These are phyloP conservation scores for Philypnodon macrostomus DNA, from an alignment of 2,797 vertebrate species.

Conservation along the genomic window DNA sequence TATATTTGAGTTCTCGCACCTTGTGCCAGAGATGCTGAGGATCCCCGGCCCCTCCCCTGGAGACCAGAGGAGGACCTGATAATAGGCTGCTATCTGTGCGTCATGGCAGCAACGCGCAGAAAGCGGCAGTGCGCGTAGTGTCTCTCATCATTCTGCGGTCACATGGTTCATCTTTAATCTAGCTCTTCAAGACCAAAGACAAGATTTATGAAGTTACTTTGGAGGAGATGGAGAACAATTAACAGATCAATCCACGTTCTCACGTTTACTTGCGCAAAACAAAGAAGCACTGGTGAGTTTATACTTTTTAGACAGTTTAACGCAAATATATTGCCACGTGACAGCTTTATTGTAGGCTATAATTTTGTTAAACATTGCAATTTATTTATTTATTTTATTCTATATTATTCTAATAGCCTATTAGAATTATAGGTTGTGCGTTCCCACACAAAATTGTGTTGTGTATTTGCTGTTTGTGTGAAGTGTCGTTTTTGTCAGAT, in stretches of 20 bases:
- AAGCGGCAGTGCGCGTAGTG: constrained; percentile 28
- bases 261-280: background rate
- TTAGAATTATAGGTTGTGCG: too few relatives aligned
- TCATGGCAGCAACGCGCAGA: constrained; percentile 50
- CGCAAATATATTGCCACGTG: too few relatives aligned
- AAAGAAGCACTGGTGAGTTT: constrained; percentile 6
- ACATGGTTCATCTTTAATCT: constrained; percentile 35
- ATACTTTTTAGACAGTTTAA: background rate
- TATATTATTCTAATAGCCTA: too few relatives aligned
- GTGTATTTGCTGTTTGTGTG: too few relatives aligned
- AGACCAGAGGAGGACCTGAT: constrained; percentile 46
- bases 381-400: too few relatives aligned
- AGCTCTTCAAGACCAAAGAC: constrained; percentile 13
- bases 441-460: background rate
- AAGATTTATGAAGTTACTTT: constrained; percentile 1
- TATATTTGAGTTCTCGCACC: constrained; percentile 26
- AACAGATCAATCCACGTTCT: background rate
- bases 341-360: too few relatives aligned
- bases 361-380: too few relatives aligned
- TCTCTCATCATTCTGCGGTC: constrained; percentile 37
- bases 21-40: constrained; percentile 40
- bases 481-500: constrained; percentile 6
- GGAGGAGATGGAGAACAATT: background rate
- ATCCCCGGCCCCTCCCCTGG: constrained; percentile 62
- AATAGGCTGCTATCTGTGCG: constrained; percentile 61